A percentile compares a stretch with the other conserved stretches of the same genome.
These are phyloP conservation scores for Zele albiditarsus DNA, from an alignment of 2,888 invertebrate genomes.

Conservation along the genomic window DNA sequence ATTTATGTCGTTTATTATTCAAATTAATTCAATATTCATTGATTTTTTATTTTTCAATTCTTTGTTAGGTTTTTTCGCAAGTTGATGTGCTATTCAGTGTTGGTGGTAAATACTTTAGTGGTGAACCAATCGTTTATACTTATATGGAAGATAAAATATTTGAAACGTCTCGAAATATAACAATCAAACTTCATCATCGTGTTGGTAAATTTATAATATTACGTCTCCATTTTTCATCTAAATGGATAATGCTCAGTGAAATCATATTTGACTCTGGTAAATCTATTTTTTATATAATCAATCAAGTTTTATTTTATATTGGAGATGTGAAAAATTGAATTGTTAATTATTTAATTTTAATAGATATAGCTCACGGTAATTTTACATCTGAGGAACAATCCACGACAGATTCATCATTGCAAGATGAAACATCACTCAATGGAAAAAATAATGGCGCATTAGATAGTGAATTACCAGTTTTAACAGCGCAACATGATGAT, in stretches of 20 bases:
- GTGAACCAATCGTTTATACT: constrained; percentile 83
- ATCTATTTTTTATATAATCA: constrained; percentile 54
- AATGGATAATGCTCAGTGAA: constrained; percentile 94
- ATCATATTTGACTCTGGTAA: constrained; percentile 87
- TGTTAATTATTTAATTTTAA: constrained; percentile 15
- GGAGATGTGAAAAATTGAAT: background rate
- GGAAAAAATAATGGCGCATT: constrained; percentile 68
- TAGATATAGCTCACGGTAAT: constrained; percentile 82
- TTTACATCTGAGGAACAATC: constrained; percentile 81
- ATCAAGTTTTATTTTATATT: background rate
- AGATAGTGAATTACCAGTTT: constrained; percentile 75
- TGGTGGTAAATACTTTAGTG: constrained; percentile 85
- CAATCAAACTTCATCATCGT: constrained; percentile 86
- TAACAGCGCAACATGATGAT: constrained; percentile 81
- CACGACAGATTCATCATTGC: constrained; percentile 74
- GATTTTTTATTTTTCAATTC: constrained; percentile 43
- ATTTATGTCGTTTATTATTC: background rate
- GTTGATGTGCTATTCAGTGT: constrained; percentile 87
- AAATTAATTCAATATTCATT: background rate
- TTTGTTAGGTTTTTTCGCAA: constrained; percentile 83
- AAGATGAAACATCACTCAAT: constrained; percentile 70
- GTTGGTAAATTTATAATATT: constrained; percentile 87
- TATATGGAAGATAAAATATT: constrained; percentile 85
- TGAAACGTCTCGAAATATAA: constrained; percentile 87
- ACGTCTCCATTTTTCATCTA: constrained; percentile 84